Evolutionary conservation across 2,113 vertebrate genomes (phyloP).

Genomic region (Paratilapia polleni): DNA sequence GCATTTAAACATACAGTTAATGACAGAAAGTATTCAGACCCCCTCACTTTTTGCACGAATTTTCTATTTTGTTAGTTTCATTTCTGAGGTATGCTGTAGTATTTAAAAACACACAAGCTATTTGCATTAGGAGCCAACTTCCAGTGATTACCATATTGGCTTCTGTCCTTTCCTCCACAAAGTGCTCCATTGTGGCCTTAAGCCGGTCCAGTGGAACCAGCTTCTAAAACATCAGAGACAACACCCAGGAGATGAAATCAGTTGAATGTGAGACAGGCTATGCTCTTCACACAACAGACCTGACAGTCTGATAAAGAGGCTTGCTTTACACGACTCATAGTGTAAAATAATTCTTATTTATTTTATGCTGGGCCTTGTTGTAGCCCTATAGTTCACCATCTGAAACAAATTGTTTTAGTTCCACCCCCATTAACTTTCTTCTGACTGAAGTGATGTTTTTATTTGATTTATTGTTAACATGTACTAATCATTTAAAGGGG

Average conservation of each 20-base stretch:
- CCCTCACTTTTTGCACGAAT: neutral
- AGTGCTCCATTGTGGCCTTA: slow-evolving; percentile 77
- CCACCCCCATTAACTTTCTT: neutral
- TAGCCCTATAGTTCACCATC: neutral
- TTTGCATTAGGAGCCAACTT: neutral
- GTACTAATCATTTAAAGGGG: too few species aligned
- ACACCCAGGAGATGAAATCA: neutral
- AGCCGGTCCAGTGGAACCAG: slow-evolving; percentile 61
- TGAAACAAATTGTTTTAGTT: neutral
- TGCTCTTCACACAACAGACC: neutral
- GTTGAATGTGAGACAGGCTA: neutral
- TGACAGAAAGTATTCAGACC: neutral
- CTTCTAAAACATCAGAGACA: slow-evolving; percentile 63
- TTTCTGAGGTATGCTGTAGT: neutral
- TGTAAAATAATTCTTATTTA: neutral
- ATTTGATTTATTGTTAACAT: neutral
- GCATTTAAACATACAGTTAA: neutral
- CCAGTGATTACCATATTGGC: slow-evolving; percentile 83
- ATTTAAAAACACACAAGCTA: neutral
- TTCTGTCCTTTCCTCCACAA: slow-evolving; percentile 83
- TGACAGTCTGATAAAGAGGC: neutral
- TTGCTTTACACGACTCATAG: neutral
- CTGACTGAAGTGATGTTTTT: neutral
- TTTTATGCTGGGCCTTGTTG: neutral
- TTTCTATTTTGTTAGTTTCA: neutral